Percentiles rank a stretch among this genome's conserved stretches.
These are phyloP conservation scores for Flexamia atlantica DNA, from an alignment of 2,888 invertebrate species.

Conservation along the genomic window DNA sequence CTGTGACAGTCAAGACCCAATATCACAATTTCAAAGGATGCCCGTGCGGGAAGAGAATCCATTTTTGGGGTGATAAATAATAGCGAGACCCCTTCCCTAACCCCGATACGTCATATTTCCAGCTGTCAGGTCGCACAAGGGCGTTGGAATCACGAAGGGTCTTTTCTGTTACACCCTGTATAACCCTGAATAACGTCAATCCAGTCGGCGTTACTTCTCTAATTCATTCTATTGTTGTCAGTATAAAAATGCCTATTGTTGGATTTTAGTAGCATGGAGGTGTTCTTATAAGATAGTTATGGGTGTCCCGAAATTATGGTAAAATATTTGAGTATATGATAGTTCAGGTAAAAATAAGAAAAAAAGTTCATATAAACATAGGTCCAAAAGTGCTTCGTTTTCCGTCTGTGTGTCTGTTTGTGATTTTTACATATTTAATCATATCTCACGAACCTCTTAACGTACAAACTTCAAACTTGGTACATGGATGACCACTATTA, in stretches of 20 bases:
- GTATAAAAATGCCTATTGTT: slow-evolving; percentile 2
- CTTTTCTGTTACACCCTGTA: slow-evolving; percentile 38
- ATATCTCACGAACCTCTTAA: too few relatives aligned
- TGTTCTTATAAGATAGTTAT: too few relatives aligned
- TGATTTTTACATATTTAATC: too few relatives aligned
- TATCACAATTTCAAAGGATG: slow-evolving; percentile 40
- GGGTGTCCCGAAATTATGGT: too few relatives aligned
- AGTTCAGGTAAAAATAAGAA: too few relatives aligned
- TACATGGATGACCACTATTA: too few relatives aligned
- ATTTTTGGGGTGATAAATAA: slow-evolving; percentile 57
- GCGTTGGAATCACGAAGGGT: not conserved
- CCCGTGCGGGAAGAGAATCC: slow-evolving; percentile 13
- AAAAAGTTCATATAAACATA: too few relatives aligned
- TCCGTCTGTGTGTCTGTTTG: too few relatives aligned
- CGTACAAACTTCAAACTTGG: too few relatives aligned
- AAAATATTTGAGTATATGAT: too few relatives aligned
- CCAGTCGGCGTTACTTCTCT: not conserved
- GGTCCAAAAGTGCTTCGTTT: too few relatives aligned
- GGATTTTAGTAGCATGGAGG: not conserved
- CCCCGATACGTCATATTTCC: slow-evolving; percentile 52
- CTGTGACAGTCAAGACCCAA: slow-evolving; percentile 27
- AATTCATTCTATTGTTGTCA: slow-evolving; percentile 8
- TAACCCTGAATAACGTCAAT: slow-evolving; percentile 31
- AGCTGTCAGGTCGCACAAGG: slow-evolving; percentile 47
- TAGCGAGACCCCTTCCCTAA: slow-evolving; percentile 26